These are phyloP conservation scores for Daktulosphaira vitifoliae DNA, from an alignment of 1,140 invertebrate genomes.

Conservation along the genomic window DNA sequence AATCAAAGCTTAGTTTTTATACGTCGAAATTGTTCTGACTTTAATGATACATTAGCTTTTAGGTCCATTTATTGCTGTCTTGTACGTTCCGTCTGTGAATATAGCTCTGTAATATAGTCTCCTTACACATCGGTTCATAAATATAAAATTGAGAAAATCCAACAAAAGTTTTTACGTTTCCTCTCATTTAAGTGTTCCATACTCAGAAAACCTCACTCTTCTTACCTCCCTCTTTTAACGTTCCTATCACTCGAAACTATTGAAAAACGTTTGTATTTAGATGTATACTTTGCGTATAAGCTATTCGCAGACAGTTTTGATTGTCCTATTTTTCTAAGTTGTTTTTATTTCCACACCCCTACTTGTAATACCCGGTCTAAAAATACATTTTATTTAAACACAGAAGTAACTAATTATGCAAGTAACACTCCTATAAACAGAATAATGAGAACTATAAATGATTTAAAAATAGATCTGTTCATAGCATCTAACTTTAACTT, in stretches of 20 bases:
- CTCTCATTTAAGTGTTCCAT: conserved; percentile 4
- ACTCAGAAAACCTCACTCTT: background rate
- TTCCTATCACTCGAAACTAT: background rate
- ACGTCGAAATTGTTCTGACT: background rate
- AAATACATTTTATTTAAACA: background rate
- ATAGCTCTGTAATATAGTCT: background rate
- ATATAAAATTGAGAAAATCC: background rate
- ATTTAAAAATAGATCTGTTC: conserved; percentile 1
- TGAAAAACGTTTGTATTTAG: background rate
- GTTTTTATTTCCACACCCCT: background rate
- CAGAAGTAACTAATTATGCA: conserved; percentile 8
- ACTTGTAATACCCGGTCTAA: background rate
- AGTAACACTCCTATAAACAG: background rate
- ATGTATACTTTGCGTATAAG: background rate
- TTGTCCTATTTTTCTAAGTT: background rate
- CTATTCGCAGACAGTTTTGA: background rate
- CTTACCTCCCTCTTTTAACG: background rate
- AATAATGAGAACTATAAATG: background rate
- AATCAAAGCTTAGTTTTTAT: background rate
- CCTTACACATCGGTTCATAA: background rate
- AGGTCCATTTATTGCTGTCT: background rate
- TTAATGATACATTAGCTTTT: conserved; percentile 2
- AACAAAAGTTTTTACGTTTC: background rate
- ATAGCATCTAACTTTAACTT: background rate
- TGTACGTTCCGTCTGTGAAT: background rate